Conservation (phyloP, 2,797 vertebrate species). For the Agapornis canus region DNA sequence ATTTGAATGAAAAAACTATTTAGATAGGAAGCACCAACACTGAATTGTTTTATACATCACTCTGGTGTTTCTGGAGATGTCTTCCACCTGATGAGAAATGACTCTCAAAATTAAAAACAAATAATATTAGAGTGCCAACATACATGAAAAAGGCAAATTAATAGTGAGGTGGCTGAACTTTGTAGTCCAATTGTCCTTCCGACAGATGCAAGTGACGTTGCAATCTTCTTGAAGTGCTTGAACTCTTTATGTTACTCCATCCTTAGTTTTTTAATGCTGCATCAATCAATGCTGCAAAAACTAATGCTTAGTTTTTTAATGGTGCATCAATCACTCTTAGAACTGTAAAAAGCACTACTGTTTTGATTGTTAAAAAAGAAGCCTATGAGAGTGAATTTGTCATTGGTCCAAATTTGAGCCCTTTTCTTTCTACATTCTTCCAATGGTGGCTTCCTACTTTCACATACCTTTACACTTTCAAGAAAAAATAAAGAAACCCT, state of each 20-base stretch:
- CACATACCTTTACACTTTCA: not conserved
- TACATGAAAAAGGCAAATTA: not conserved
- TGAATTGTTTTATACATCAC: not conserved
- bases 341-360: not conserved
- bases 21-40: not conserved
- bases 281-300: too few species aligned
- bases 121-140: not conserved
- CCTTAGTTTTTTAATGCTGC: too few species aligned
- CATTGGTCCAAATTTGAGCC: not conserved
- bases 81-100: not conserved
- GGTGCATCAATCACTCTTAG: not conserved
- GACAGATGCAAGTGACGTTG: not conserved
- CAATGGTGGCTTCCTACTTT: not conserved
- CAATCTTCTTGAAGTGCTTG: not conserved
- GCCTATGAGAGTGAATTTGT: not conserved
- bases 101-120: not conserved
- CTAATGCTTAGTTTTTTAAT: fast-evolving
- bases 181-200: too few species aligned
- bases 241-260: not conserved
- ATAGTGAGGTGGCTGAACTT: not conserved
- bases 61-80: not conserved
- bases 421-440: not conserved
- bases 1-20: not conserved
- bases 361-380: not conserved
- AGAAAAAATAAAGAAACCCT: not conserved